A percentile compares a stretch with the other conserved stretches of the same genome.
Conservation (phyloP, 2,113 vertebrate genomes). For the Percina caprodes region DNA sequence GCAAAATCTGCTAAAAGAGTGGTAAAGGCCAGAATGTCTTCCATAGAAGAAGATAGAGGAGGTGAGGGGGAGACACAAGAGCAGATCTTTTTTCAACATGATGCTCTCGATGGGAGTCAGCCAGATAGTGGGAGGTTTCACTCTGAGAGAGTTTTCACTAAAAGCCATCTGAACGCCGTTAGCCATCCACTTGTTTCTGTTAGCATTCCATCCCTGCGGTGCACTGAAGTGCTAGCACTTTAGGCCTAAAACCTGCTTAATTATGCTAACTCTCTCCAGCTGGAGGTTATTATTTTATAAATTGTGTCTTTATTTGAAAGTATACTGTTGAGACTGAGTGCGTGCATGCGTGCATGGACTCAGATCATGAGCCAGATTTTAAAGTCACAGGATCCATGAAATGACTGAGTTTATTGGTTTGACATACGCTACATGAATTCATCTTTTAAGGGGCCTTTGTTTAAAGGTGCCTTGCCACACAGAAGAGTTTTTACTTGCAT, state of each 20-base stretch:
- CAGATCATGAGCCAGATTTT: not conserved
- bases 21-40: too few relatives aligned
- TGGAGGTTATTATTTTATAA: slow-evolving; percentile 8
- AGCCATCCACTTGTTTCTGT: slow-evolving; percentile 3
- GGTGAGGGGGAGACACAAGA: too few relatives aligned
- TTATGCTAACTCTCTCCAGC: slow-evolving; percentile 46
- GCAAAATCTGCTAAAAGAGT: too few relatives aligned
- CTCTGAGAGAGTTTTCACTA: not conserved
- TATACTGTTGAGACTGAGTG: not conserved
- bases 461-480: too few relatives aligned
- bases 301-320: not conserved
- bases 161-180: not conserved
- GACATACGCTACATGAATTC: too few relatives aligned
- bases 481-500: too few relatives aligned
- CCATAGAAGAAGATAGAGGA: too few relatives aligned
- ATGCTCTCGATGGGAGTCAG: not conserved
- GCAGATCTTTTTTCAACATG: not conserved
- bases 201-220: slow-evolving; percentile 10
- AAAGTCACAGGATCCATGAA: not conserved
- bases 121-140: not conserved
- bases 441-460: not conserved
- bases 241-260: slow-evolving; percentile 36
- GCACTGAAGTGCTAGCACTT: slow-evolving; percentile 20
- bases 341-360: not conserved
- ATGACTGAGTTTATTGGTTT: not conserved